Conservation (phyloP, 2,797 vertebrate species). For the Hemitrygon akajei region DNA sequence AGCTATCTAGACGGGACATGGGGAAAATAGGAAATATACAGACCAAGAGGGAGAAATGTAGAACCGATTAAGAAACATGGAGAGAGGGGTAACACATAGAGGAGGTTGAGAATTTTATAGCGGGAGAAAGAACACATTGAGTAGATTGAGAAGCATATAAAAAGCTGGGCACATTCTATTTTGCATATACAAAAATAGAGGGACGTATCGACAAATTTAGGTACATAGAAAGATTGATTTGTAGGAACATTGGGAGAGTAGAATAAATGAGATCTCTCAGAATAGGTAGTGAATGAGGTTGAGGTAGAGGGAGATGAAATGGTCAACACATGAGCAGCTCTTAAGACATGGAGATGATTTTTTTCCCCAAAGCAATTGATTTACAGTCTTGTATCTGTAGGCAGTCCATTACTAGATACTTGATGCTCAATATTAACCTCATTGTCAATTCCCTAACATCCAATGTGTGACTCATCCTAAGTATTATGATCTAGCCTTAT, state of each 20-base stretch:
- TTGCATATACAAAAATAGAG: no score
- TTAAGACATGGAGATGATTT: background rate
- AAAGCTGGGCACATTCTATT: no score
- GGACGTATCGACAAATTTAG: background rate
- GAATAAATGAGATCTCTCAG: background rate
- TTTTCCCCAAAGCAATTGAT: background rate
- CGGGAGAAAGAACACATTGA: no score
- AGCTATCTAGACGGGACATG: no score
- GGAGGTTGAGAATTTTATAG: no score
- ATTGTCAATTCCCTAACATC: background rate
- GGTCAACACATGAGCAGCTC: background rate
- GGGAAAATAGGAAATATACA: no score
- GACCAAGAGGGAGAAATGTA: no score
- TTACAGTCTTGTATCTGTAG: background rate
- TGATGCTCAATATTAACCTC: background rate
- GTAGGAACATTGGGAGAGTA: background rate
- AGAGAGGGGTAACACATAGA: no score
- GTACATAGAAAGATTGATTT: background rate
- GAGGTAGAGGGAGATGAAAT: background rate
- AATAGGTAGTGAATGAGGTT: background rate
- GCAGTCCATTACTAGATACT: background rate
- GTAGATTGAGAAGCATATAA: no score
- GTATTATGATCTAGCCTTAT: background rate
- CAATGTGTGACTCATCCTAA: background rate
- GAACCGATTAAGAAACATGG: no score